Percentiles rank a stretch among this genome's conserved stretches.
Evolutionary conservation across 2,113 vertebrate genomes (phyloP).

Genomic region (Tychaedon coryphoeus): DNA sequence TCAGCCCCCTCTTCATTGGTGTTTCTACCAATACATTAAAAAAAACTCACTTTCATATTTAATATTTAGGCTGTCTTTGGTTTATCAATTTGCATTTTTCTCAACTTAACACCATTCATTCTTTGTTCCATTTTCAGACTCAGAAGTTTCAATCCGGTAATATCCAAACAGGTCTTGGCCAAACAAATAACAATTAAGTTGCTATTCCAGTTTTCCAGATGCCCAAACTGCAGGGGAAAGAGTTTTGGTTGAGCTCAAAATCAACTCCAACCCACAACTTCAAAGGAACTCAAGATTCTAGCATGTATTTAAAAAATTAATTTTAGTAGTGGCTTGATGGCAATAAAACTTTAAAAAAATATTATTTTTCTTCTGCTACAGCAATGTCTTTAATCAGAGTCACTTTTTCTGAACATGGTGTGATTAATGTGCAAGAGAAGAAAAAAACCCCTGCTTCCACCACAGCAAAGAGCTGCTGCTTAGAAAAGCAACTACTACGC

Average conservation of each 20-base stretch:
- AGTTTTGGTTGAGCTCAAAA: neutral
- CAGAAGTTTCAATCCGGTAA: neutral
- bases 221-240: neutral
- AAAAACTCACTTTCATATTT: neutral
- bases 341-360: neutral
- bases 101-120: neutral
- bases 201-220: neutral
- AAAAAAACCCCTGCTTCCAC: neutral
- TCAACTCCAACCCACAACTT: neutral
- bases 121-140: neutral
- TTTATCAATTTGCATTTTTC: neutral
- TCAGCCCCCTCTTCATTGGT: accelerated
- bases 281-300: neutral
- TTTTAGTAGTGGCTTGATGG: neutral
- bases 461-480: neutral
- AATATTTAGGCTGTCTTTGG: neutral
- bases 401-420: neutral
- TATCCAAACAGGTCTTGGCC: neutral
- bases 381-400: neutral
- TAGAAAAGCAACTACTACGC: neutral
- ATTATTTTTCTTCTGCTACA: neutral
- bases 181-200: neutral
- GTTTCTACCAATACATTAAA: neutral
- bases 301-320: neutral
- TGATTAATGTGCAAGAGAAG: neutral